Evolutionary conservation across 2,797 vertebrate species (phyloP), one percentile per base, ranked within the genome.

Genomic region (Dendrocincla fuliginosa): DNA sequence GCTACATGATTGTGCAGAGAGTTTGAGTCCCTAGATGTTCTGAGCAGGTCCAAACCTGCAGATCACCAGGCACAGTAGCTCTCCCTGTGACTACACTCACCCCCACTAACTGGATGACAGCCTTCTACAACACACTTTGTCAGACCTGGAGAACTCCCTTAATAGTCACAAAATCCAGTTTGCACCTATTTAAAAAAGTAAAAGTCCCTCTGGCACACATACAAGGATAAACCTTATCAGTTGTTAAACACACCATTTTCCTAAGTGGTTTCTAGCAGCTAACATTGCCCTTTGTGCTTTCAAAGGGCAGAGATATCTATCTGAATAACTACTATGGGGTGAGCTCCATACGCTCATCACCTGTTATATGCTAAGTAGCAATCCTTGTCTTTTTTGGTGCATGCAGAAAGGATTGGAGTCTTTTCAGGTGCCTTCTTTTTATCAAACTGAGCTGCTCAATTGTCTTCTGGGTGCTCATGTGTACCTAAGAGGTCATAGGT

Each of bases 251-350:
- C 4, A 19, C 55, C 14, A 22, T 53, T 55, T 73, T 61, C 25
- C 56, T 18, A 37, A 73, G 41, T 16, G 28, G 16, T 5, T 37
- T 10, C 41, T 56, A 46, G 33, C 23, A 67, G 42, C 24, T 10
- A 39, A 13, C 16, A 8, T 11, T 63, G 63, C 10, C 6, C 61
- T 57, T 74, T 47, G 37, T 77, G 50, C 65, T 56, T 65, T 53
- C 37, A 28, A 39, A 73, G 22, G 41, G 50, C 52, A 89, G 28
- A 76, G 33, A 37, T 28, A 22, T 35, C 87, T 64, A 44, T 52
- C n/a, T 3, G 4, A 63, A 47, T 41, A 42, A 50, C 12, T 6
- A 9, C 16, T 16, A 10, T 2, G 0, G 0, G 39, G 27, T 12
- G 59, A 71, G 28, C 16, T 33, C 41, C 13, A 17, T 22, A 35